Evolutionary conservation across 2,888 invertebrate genomes (phyloP), one percentile per base, ranked within the genome.

Genomic region (Eumacrocentrus americanus): DNA sequence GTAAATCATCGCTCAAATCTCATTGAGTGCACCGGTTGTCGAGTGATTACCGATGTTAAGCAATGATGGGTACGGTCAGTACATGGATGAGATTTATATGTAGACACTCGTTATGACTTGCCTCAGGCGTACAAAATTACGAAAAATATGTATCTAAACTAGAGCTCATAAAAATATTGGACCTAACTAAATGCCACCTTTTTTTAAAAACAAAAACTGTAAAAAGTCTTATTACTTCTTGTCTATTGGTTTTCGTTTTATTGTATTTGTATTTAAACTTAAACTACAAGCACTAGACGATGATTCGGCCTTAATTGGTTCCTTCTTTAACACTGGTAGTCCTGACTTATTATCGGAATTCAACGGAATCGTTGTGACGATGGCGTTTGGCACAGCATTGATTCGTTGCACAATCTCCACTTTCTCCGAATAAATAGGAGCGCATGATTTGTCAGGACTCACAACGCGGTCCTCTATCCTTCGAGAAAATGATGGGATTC

Each of bases 401-500:
- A 70, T 66, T 53, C 70, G 72, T 59, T 74, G 69, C 53, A 71
- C 70, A 38, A 75, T 65, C 58, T 75, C 75, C 38, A 70, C 58
- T 60, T 70, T 74, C 56, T 73, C 75, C 1, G 66, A 59, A 48
- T 66, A 65, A 44, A 61, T 58, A 37, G 62, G 50, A 38, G 40
- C 51, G 7, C 56, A 58, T 4, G 60, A 58, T 14, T 44, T 53
- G 34, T 52, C 51, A 12, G 20, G 14, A 18, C 4, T 34, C 9
- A 18, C 11, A 3, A 16, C 3, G 29, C 58, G 60, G 29, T 72
- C 76, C 22, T 73, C 73, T 44, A 67, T 67, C 40, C 69, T 69
- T 18, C 70, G 65, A 1, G 76, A 72, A 42, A 76, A 72, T 20
- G 77, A 76, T 2, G 76, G 76, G 14, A 76, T 77, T 61, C 75